These are phyloP conservation scores for Stichodactyla helianthus DNA, from an alignment of 64 coral and sea anemone species.

Conservation along the genomic window DNA sequence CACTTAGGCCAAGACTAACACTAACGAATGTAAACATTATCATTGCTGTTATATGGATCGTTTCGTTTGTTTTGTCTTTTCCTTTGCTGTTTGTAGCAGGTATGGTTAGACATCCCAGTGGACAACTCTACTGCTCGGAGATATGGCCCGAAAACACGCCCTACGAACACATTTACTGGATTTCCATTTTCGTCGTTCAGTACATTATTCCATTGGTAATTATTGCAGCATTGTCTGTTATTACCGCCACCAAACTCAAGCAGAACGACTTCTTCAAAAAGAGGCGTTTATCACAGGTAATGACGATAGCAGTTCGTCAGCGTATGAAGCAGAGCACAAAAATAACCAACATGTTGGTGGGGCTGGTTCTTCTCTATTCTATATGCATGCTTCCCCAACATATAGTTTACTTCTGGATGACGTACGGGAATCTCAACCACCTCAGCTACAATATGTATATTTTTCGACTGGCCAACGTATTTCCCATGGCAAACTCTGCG, in stretches of 20 bases:
- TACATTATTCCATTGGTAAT: constrained; percentile 56
- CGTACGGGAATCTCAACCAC: constrained; percentile 56
- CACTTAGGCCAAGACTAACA: constrained; percentile 60
- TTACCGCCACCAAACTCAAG: constrained; percentile 51
- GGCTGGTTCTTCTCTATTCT: constrained; percentile 57
- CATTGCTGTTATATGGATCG: constrained; percentile 71
- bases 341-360: constrained; percentile 68
- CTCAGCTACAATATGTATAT: constrained; percentile 81
- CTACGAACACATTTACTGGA: constrained; percentile 71
- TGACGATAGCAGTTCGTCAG: constrained; percentile 49
- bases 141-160: constrained; percentile 50
- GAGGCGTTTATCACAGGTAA: constrained; percentile 42
- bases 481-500: constrained; percentile 75
- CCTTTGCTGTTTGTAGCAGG: constrained; percentile 79
- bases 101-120: constrained; percentile 1
- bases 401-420: constrained; percentile 75
- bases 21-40: constrained; percentile 42
- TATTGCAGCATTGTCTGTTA: constrained; percentile 39
- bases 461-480: constrained; percentile 67
- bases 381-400: constrained; percentile 86
- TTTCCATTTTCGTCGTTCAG: constrained; percentile 75
- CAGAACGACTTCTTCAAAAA: constrained; percentile 36
- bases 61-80: constrained; percentile 47
- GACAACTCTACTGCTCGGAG: constrained; percentile 65
- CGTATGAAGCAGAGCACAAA: constrained; percentile 59